Percentiles rank a stretch among this genome's conserved stretches.
phyloP scores from a whole-genome alignment of 64 coral and sea anemone genomes.

The Actinia equina region DNA sequence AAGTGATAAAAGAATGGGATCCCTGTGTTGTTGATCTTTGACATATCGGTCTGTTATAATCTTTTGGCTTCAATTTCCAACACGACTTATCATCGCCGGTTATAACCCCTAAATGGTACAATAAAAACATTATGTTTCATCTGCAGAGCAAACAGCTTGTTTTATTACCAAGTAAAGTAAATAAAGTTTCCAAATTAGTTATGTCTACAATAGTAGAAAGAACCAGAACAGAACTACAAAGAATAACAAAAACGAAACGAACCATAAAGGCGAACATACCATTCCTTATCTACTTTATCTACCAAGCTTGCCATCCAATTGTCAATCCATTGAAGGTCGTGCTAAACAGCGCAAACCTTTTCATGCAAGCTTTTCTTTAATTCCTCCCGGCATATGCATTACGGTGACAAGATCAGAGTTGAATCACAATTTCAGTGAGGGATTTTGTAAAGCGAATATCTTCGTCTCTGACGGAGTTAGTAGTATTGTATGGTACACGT shows the following conservation, averaged over 20 bases:
- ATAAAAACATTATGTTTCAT: no score
- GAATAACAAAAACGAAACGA: no score
- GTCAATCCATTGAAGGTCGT: neutral
- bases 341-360: neutral
- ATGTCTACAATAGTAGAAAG: neutral
- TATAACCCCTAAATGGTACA: no score
- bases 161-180: no score
- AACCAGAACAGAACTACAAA: neutral
- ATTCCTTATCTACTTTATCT: neutral
- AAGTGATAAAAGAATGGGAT: no score
- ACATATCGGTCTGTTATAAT: no score
- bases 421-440: neutral
- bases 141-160: no score
- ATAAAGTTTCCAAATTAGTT: no score
- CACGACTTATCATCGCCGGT: no score
- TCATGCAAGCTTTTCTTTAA: neutral
- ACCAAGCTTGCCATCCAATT: neutral
- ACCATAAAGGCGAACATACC: neutral
- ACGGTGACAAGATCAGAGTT: neutral
- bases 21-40: no score
- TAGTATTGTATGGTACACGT: neutral
- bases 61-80: no score
- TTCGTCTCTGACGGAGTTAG: neutral
- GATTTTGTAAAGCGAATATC: no score
- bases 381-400: neutral